These are phyloP conservation scores for Epinephelus malabaricus DNA, from an alignment of 2,797 vertebrate species.

Conservation along the genomic window DNA sequence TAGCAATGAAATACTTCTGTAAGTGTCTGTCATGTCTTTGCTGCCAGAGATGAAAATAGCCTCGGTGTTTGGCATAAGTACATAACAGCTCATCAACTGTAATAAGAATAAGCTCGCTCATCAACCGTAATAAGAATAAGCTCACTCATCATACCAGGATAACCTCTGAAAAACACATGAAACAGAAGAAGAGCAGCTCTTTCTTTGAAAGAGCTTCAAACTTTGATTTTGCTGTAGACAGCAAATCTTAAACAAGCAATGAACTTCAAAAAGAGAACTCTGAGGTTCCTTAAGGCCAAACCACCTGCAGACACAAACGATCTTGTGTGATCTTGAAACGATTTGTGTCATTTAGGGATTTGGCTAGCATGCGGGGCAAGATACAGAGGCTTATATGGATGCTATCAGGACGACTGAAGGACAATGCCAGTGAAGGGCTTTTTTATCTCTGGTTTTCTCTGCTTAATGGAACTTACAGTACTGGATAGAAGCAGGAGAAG, in stretches of 20 bases:
- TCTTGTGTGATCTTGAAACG: constrained; percentile 31
- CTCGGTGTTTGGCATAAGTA: constrained; percentile 1
- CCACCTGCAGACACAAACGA: constrained; percentile 12
- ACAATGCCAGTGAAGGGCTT: constrained; percentile 26
- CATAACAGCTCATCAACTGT: constrained; percentile 3
- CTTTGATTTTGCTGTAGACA: constrained; percentile 40
- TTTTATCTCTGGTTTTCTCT: constrained; percentile 43
- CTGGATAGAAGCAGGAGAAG: background rate
- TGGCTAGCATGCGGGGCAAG: background rate
- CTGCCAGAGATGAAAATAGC: background rate
- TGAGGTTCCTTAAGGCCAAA: constrained; percentile 25
- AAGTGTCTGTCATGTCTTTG: background rate
- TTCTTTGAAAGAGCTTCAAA: constrained; percentile 18
- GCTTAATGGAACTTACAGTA: constrained; percentile 31
- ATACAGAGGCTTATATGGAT: constrained; percentile 27
- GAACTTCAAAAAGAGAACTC: constrained; percentile 27
- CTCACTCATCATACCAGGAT: background rate
- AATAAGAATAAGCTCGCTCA: constrained; percentile 13
- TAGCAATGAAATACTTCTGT: too few species aligned
- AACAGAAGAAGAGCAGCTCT: background rate
- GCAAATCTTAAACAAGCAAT: constrained; percentile 29
- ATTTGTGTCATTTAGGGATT: constrained; percentile 37
- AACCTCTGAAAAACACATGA: constrained; percentile 18
- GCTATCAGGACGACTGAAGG: constrained; percentile 48
- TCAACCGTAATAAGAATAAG: background rate